Conservation (phyloP, 2,113 vertebrate genomes). For the Saccopteryx leptura region DNA sequence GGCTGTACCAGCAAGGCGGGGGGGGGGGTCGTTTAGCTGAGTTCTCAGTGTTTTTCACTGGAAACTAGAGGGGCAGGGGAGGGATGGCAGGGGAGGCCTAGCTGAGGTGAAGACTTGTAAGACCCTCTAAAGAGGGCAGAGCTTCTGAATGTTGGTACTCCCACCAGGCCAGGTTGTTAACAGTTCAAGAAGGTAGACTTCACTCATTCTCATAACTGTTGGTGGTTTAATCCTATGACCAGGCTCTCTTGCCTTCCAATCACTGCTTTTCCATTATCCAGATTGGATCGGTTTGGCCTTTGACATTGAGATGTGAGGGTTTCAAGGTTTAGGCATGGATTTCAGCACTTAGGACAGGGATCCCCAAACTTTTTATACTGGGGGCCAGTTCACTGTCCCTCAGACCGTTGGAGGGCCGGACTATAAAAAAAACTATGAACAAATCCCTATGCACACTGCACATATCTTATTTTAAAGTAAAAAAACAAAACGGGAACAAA, state of each 20-base stretch:
- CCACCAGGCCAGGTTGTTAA: neutral
- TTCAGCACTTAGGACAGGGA: neutral
- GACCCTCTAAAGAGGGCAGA: neutral
- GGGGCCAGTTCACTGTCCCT: too few species aligned
- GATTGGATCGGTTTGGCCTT: neutral
- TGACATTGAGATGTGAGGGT: neutral
- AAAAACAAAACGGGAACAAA: too few species aligned
- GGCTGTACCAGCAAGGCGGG: accelerated
- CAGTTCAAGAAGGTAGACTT: neutral
- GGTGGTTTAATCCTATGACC: neutral
- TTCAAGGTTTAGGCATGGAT: neutral
- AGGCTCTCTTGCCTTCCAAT: neutral
- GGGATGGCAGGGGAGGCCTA: accelerated
- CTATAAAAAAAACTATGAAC: too few species aligned
- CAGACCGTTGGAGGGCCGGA: too few species aligned
- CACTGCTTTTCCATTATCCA: neutral
- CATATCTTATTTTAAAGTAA: too few species aligned
- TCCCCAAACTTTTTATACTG: too few species aligned
- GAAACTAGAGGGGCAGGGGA: too few species aligned
- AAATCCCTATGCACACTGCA: too few species aligned
- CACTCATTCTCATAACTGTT: too few species aligned
- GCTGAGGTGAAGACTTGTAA: neutral
- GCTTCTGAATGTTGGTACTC: neutral
- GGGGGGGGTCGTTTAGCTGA: accelerated
- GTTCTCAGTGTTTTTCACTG: too few species aligned